Evolutionary conservation across 1,140 invertebrate genomes (phyloP).

Genomic region (Diplogasteroides magnus): DNA sequence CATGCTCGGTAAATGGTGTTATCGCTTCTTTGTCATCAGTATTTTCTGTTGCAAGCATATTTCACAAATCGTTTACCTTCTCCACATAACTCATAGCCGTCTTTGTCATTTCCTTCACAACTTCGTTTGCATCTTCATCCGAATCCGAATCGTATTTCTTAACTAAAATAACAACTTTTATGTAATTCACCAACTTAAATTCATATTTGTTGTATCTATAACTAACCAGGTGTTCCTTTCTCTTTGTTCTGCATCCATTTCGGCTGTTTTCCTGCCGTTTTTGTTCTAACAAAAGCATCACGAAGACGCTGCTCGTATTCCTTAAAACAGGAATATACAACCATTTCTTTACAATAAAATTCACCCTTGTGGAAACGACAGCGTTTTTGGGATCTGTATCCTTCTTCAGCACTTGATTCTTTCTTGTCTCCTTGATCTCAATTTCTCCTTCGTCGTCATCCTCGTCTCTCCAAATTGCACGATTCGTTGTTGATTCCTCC

Average conservation of each 20-base stretch:
- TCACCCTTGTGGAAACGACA: background rate
- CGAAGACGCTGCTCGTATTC: slow-evolving; percentile 8
- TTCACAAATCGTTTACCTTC: background rate
- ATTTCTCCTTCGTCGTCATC: background rate
- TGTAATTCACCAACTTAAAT: too few species aligned
- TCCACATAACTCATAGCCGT: background rate
- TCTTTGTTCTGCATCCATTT: slow-evolving; percentile 4
- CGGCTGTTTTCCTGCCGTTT: background rate
- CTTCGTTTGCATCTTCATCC: background rate
- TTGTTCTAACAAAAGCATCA: slow-evolving; percentile 1
- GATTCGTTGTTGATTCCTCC: background rate
- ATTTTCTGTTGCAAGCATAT: too few species aligned
- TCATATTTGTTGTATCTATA: too few species aligned
- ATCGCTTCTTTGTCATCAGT: too few species aligned
- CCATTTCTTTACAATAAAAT: background rate
- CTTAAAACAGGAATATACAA: background rate
- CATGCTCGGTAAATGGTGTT: too few species aligned
- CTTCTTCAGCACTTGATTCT: background rate
- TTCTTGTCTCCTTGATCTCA: too few species aligned
- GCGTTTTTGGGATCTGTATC: background rate
- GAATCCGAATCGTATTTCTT: too few species aligned
- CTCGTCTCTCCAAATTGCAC: background rate
- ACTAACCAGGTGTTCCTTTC: too few species aligned
- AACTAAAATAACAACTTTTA: too few species aligned
- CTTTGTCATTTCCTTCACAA: background rate